phyloP scores from a whole-genome alignment of 2,888 invertebrate genomes.

The Netelia fuscicornis region DNA sequence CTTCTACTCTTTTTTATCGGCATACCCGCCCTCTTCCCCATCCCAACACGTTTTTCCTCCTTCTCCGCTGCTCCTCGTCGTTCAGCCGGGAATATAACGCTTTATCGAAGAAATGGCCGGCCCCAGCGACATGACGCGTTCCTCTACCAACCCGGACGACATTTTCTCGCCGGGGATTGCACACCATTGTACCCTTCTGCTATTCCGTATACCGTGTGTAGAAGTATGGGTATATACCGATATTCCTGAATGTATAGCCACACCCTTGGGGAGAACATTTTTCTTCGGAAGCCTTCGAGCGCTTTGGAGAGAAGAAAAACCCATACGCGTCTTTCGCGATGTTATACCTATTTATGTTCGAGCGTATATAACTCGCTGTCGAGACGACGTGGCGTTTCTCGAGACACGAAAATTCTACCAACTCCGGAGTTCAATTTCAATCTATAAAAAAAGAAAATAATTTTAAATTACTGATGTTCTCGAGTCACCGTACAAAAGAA shows the following conservation, averaged over 20 bases:
- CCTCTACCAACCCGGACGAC: slow-evolving; percentile 76
- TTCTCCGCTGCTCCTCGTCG: slow-evolving; percentile 76
- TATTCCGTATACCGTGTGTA: slow-evolving; percentile 10
- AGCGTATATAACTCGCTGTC: not conserved
- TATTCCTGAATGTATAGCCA: not conserved
- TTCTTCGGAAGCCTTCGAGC: slow-evolving; percentile 21
- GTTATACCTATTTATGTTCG: not conserved
- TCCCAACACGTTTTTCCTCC: slow-evolving; percentile 26
- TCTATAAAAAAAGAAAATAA: too few relatives aligned
- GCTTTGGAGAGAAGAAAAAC: not conserved
- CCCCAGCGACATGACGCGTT: slow-evolving; percentile 73
- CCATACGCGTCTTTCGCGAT: slow-evolving; percentile 2
- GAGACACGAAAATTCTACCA: not conserved
- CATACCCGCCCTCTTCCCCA: slow-evolving; percentile 75
- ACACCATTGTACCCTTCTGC: slow-evolving; percentile 58
- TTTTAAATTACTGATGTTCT: too few relatives aligned
- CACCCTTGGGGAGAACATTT: slow-evolving; percentile 25
- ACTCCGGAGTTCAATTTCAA: not conserved
- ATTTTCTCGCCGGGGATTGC: slow-evolving; percentile 75
- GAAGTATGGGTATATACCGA: slow-evolving; percentile 11
- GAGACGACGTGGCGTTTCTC: not conserved
- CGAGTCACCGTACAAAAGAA: not conserved
- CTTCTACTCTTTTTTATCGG: slow-evolving; percentile 80
- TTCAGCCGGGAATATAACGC: slow-evolving; percentile 81
- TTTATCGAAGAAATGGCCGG: slow-evolving; percentile 84